Base-by-base conservation (phyloP, 1,140 invertebrate species). In the Zaprionus gabonicus region DNA sequence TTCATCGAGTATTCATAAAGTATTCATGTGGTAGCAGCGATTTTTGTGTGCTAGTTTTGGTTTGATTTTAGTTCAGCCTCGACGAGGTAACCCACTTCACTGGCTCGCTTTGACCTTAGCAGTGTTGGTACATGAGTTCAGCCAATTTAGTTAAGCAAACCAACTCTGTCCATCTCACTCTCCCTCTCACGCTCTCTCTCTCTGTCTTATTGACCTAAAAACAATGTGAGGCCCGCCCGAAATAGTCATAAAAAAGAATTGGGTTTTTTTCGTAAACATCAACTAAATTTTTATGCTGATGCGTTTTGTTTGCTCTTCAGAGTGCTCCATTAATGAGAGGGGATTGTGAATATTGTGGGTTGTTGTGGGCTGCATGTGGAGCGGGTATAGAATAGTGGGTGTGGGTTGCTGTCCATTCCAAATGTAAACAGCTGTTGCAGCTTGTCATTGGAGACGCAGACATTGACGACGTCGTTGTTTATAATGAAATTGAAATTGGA, bases 211-310 rank as follows among this genome's bases (percentile, higher is more conserved):
- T 58, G 56, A 34, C 56, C 56, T 36, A 20, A 58, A 34, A 58
- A 20, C 17, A 17, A 58, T 1, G 51, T 28, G 53, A 31, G 27
- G 20, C 70, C 71, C 76, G 78, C 78, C 78, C 46, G 12, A 51
- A 51, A 51, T 51, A 51, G 25, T 51, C 46, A 67, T 81, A 81
- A 81, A 80, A 64, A 64, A 63, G 70, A 82, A 83, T 79, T 82
- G 71, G 71, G 66, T 69, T 82, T 82, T 82, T 66, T 46, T 51
- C 69, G 71, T 82, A 79, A 82, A 82, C 80, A 82, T 77, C 41
- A 41, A 80, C 46, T 70, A 76, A 62, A 71, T 76, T 80, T 38
- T 80, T 64, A 80, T 79, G 76, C 80, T 76, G 67, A 82, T 82
- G 80, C 59, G 64, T 71, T 78, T 66, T 69, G 62, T 70, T 64